These are phyloP conservation scores for Oxytorus armatus DNA, from an alignment of 2,888 invertebrate species.

Conservation along the genomic window DNA sequence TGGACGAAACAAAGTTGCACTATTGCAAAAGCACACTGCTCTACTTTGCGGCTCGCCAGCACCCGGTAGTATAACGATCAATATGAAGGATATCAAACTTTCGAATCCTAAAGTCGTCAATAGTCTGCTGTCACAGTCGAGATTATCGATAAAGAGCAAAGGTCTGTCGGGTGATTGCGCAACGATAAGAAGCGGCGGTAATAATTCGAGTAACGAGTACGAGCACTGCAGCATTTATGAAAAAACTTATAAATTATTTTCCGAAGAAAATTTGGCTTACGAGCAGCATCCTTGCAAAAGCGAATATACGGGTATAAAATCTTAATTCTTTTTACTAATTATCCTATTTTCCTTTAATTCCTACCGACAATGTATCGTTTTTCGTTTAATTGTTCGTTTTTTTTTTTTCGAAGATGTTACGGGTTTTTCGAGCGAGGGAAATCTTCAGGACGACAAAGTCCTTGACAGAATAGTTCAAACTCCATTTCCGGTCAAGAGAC, in stretches of 20 bases:
- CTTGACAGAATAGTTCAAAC: constrained; percentile 73
- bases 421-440: constrained; percentile 87
- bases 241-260: constrained; percentile 78
- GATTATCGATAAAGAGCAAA: constrained; percentile 81
- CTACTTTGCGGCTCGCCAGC: constrained; percentile 86
- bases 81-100: constrained; percentile 86
- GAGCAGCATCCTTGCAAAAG: constrained; percentile 83
- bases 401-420: constrained; percentile 74
- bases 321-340: not conserved
- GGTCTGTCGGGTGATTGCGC: constrained; percentile 75
- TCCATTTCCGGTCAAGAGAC: constrained; percentile 76
- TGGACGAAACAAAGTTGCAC: constrained; percentile 88
- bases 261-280: constrained; percentile 75
- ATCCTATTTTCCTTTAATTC: no score
- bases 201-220: constrained; percentile 84
- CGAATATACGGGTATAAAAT: constrained; percentile 84
- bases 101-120: not conserved
- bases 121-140: not conserved
- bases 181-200: constrained; percentile 84
- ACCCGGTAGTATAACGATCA: constrained; percentile 86
- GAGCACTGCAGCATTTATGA: constrained; percentile 79
- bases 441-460: constrained; percentile 85
- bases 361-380: not conserved
- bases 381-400: not conserved
- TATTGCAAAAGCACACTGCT: constrained; percentile 88